These are phyloP conservation scores for Muscicapa comitata DNA, from an alignment of 2,797 vertebrate species.

Conservation along the genomic window DNA sequence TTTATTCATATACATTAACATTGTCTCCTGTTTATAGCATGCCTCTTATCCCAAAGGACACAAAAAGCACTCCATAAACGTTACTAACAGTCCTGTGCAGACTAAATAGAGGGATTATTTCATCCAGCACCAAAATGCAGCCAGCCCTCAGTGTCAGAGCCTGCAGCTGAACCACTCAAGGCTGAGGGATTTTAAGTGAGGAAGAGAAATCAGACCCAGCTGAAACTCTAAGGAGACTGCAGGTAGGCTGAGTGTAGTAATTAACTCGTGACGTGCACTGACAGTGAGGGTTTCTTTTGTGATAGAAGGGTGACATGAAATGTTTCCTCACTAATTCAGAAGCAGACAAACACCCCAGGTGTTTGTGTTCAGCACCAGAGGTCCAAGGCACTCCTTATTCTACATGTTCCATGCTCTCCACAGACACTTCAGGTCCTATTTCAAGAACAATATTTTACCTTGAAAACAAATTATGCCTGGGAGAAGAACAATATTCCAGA, in stretches of 20 bases:
- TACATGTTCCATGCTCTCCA: neutral
- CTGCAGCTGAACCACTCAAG: neutral
- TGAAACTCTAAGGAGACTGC: neutral
- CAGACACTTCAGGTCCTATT: neutral
- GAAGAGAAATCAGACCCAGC: neutral
- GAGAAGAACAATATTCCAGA: neutral
- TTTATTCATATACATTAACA: conserved; percentile 51
- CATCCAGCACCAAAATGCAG: neutral
- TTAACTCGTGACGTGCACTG: neutral
- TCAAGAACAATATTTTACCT: conserved; percentile 14
- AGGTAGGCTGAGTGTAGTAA: neutral
- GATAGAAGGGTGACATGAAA: neutral
- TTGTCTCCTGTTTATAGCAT: conserved; percentile 20
- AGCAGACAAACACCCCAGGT: neutral
- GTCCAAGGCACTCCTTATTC: neutral
- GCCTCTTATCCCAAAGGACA: conserved; percentile 11
- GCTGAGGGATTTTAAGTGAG: neutral
- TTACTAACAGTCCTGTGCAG: conserved; percentile 11
- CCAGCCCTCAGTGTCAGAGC: neutral
- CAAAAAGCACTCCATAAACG: conserved; percentile 14
- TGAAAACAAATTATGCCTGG: neutral
- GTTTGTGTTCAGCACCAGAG: neutral
- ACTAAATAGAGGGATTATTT: conserved; percentile 56
- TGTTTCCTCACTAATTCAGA: neutral
- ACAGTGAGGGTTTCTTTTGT: neutral